Base-by-base conservation (phyloP, 2,113 vertebrate species). In the Nerophis lumbriciformis region DNA sequence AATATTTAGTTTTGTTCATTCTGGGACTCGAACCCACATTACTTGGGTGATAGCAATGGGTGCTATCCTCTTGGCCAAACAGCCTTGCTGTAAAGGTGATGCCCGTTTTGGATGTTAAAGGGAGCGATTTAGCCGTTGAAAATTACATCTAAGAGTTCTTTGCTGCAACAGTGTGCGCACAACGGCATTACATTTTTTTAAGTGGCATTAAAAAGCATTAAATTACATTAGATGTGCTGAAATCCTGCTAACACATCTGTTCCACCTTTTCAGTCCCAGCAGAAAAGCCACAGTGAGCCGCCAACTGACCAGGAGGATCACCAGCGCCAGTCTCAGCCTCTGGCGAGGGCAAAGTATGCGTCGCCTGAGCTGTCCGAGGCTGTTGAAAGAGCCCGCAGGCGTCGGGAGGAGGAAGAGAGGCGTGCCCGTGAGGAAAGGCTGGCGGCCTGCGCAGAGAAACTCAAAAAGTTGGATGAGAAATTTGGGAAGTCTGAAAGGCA, bases 401-500 rank as follows among this genome's bases (percentile, higher is more conserved):
- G 97, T 2, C 88, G 97, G 0, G 96, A 98, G 51, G 96, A 98
- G 68, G 96, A 98, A 71, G 97, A 99, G 79, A 87, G 95, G 2
- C 90, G 95, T 0, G 94, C 92, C 2, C 92, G 95, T 0, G 95
- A 98, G 61, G 96, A 98, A 72, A 84, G 97, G 3, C 85, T 98
- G 75, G 96, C 95, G 0, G 96, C 96, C 47, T 98, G 97, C 0
- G 97, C 97, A 0, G 96, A 94, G 68, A 98, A 99, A 62, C 92
- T 99, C n/a, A 99, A 97, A 38, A 94, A 92, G 57, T 90, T 98
- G 59, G 96, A 98, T 69, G 94, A 98, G 82, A 99, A 96, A 63
- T 94, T 95, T 60, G 94, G 87, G 61, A 92, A 95, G 85, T 91
- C 90, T 36, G 95, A 89, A 85, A 89, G 92, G 77, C 90, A 87